Conservation (phyloP, 1,140 invertebrate genomes). For the Delia radicum region DNA sequence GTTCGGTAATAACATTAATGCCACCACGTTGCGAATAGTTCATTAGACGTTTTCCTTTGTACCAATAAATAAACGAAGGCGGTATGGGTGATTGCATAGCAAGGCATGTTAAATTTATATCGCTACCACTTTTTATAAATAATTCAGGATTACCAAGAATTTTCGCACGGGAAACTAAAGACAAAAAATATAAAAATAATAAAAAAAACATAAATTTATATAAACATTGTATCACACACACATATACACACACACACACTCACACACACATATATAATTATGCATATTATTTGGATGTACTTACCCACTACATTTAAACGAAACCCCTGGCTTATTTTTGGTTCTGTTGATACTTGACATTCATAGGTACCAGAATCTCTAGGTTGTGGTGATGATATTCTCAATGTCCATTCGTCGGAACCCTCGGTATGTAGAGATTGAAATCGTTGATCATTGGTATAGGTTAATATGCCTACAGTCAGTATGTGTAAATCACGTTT, state of each 20-base stretch:
- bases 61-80: constrained; percentile 90
- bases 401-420: constrained; percentile 85
- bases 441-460: constrained; percentile 76
- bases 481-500: constrained; percentile 74
- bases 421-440: constrained; percentile 77
- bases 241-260: too few species aligned
- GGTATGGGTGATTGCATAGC: constrained; percentile 84
- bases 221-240: too few species aligned
- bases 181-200: background rate
- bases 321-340: constrained; percentile 80
- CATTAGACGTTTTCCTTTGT: constrained; percentile 81
- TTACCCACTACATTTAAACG: constrained; percentile 79
- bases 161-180: constrained; percentile 82
- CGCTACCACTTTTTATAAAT: constrained; percentile 84
- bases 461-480: constrained; percentile 72
- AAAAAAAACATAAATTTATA: background rate
- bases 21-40: constrained; percentile 85
- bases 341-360: constrained; percentile 85
- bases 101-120: constrained; percentile 87
- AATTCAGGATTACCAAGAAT: constrained; percentile 82
- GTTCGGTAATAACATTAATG: constrained; percentile 85
- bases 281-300: constrained; percentile 56
- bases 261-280: too few species aligned
- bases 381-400: constrained; percentile 76
- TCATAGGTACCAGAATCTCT: constrained; percentile 76